Base-by-base conservation (phyloP, 2,797 vertebrate species). In the Hirundo rustica region DNA sequence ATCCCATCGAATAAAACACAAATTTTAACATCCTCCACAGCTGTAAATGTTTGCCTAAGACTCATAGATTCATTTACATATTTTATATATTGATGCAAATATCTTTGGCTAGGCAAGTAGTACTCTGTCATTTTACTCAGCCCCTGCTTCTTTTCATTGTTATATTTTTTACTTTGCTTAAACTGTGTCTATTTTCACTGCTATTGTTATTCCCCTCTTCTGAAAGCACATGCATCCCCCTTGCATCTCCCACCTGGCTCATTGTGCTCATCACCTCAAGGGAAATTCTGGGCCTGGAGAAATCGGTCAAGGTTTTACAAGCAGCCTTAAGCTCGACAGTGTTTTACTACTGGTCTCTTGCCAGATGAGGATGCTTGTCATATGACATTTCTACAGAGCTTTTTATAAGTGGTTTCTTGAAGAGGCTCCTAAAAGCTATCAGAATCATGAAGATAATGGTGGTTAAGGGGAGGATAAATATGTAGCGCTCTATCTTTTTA, bases 31-130 rank as follows among this genome's bases (percentile, higher is more conserved):
- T 89, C 91, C 62, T 92, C 73, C 71, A 74, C 89, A 95, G 91
- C 82, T 93, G 94, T 77, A 93, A 95, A 93, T 64, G 76, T 94
- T 93, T 89, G 73, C 79, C 89, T 92, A 70, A 15, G 54, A 93
- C 75, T 92, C 20, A 0, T 45, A 58, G 54, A 88, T 84, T 89
- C 58, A 91, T 95, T 96, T 94, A 84, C 82, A 88, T 94, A 86
- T 91, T 94, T 95, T 96, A 94, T 92, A 89, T 91, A 96, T 91
- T 81, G 93, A 93, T 89, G 72, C 82, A 93, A 94, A 89, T 95
- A 93, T 75, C 81, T 89, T 81, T 89, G 70, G 66, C 55, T 89
- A 76, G 62, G 76, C 76, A 93, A 92, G 66, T 57, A 96, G 66
- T 72, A 75, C 3, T 4, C 48, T 73, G 44, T 34, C 64, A 40